Base-by-base conservation (phyloP, 2,888 invertebrate species). In the Drosophila antonietae region DNA sequence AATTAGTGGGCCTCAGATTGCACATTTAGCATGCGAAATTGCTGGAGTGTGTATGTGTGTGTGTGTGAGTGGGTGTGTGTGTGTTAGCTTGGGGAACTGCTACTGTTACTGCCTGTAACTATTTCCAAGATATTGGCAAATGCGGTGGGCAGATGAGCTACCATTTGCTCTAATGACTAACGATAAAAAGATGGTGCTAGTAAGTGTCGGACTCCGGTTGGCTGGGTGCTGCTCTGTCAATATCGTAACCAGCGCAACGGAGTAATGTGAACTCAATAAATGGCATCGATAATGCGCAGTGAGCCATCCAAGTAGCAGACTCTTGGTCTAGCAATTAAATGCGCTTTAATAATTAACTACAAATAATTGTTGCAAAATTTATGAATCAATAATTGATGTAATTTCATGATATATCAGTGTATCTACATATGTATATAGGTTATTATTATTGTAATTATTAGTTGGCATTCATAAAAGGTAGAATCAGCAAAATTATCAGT, bases 1-100 rank as follows among this genome's bases (percentile, higher is more conserved):
- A 88, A 84, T 84, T 84, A 84, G 84, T 83, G 79, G 84, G 84
- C 73, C 72, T 76, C 81, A 83, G 84, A 86, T 88, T 84, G 88
- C 86, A 85, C 86, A 83, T 83, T 88, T 82, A 79, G 64, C 77
- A 79, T 76, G 65, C 56, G 67, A 60, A 59, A 64, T 65, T 66
- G 46, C 56, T 35, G 2, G 9, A 23, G 23, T 37, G 52, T 53
- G 15, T 14, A 43, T 18, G 4, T 1, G 28, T 41, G 18, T n/a
- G 41, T 14, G 53, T 20, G 53, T 12, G 52, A 18, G 52, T 35
- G 37, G 2, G 35, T n/a, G 52, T 23, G 9, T n/a, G n/a, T 23
- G 49, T 10, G 31, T 7, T 20, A 14, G 51, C 52, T 37, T 43
- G 20, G 28, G 35, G 23, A 14, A 7, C 49, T 55, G 49, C 6